Evolutionary conservation across 2,797 vertebrate species (phyloP), one percentile per base, ranked within the genome.

Genomic region (Arnoldichthys spilopterus): DNA sequence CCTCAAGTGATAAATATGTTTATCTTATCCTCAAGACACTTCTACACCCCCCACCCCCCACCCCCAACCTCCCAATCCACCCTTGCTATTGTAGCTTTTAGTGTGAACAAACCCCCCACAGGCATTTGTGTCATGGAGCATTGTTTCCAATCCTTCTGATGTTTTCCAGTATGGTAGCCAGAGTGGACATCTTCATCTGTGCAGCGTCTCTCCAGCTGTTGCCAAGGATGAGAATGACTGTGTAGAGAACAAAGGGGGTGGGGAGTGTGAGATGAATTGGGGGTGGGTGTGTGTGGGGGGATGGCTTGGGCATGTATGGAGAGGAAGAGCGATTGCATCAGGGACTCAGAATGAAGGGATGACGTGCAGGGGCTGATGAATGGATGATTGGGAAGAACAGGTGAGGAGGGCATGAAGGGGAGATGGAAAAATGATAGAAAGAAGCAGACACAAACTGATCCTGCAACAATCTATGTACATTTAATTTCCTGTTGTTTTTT

Each of bases 401-500:
- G 68, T 67, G 49, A 73, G 56, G 66, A 34, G 51, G 69, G 62
- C 43, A 78, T 20, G 54, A 22, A 59, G 58, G 70, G 80, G 26
- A 76, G 78, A 71, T 81, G 78, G 47, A 43, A 49, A 81, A 74
- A 69, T 83, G 71, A 82, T 79, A 15, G 45, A 75, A 73, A 76
- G n/a, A 15, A 83, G 32, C 63, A 83, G 78, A 51, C 56, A 51
- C 53, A 76, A 73, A 59, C 71, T 73, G 68, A n/a, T 61, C 47
- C 62, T 75, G 63, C 49, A 37, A 26, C 68, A 85, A 76, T 83
- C 71, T 73, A 76, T 15, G 11, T 28, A 78, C 77, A 82, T 88
- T 86, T 85, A 66, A 84, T 85, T 87, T 87, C 82, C 71, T 81
- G 24, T 40, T 34, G 22, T 40, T 34, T 6, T 73, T 22, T 76